phyloP scores from a whole-genome alignment of 2,797 vertebrate genomes.

The Etheostoma perlongum region DNA sequence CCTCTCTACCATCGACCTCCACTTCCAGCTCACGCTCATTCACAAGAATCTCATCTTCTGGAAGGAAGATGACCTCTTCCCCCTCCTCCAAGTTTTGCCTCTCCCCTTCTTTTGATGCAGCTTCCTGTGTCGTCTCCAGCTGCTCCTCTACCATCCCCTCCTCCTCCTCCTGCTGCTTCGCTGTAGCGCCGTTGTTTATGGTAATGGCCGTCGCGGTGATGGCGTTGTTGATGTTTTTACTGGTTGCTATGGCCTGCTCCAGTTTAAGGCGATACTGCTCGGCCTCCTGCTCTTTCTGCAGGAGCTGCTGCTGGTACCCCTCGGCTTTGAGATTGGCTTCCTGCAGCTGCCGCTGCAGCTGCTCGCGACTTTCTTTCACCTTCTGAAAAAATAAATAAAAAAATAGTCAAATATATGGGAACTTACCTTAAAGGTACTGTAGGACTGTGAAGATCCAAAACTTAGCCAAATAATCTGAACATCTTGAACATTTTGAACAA shows the following conservation, averaged over 20 bases:
- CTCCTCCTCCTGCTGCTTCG: constrained; percentile 4
- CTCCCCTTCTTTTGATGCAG: neutral
- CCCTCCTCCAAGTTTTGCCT: neutral
- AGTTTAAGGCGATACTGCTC: constrained; percentile 16
- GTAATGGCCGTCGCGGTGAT: neutral
- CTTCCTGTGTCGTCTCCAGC: neutral
- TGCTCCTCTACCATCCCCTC: constrained; percentile 1
- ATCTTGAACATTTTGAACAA: too few relatives aligned
- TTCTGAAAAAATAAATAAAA: constrained; percentile 4
- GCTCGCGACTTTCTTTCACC: constrained; percentile 44
- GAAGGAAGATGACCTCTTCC: neutral
- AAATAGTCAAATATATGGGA: too few relatives aligned
- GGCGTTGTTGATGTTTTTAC: neutral
- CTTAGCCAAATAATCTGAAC: too few relatives aligned
- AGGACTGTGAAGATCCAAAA: too few relatives aligned
- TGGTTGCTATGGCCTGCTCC: constrained; percentile 8
- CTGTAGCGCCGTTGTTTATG: neutral
- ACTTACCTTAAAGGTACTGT: too few relatives aligned
- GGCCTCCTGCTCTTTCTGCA: constrained; percentile 85
- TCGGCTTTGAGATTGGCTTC: constrained; percentile 83
- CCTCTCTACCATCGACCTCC: neutral
- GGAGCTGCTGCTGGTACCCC: constrained; percentile 82
- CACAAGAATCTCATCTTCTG: neutral
- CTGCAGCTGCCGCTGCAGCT: constrained; percentile 77
- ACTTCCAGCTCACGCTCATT: neutral